phyloP scores from a whole-genome alignment of 2,797 vertebrate species.

The Botia kubotai region DNA sequence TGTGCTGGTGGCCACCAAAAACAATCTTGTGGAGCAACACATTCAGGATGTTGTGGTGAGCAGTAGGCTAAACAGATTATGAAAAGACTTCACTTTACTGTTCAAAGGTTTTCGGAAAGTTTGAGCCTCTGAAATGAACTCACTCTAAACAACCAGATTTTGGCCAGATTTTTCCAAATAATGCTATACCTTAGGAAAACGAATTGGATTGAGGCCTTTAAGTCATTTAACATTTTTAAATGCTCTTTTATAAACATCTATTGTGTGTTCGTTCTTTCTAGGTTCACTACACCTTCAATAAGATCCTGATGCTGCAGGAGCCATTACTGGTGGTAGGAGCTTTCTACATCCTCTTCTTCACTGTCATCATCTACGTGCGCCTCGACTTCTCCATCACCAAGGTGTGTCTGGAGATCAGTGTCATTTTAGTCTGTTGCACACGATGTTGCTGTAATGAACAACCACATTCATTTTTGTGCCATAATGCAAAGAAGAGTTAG shows the following conservation, averaged over 20 bases:
- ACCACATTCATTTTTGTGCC: not conserved
- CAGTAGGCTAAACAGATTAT: not conserved
- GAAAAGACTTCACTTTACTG: not conserved
- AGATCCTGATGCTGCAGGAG: conserved; percentile 98
- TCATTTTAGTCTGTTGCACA: not conserved
- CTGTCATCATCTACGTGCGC: conserved; percentile 96
- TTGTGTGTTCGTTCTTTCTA: conserved; percentile 57
- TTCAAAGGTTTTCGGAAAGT: too few species aligned
- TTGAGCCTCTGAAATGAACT: too few species aligned
- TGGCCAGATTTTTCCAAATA: too few species aligned
- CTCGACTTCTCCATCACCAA: conserved; percentile 99
- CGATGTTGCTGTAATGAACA: not conserved
- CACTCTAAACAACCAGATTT: too few species aligned
- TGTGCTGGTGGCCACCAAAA: conserved; percentile 93
- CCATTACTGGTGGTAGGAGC: conserved; percentile 94
- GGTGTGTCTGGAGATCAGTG: conserved; percentile 74
- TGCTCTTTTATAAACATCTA: too few species aligned
- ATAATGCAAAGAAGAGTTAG: too few species aligned
- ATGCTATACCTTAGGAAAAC: not conserved
- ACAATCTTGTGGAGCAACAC: conserved; percentile 95
- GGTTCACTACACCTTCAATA: conserved; percentile 97
- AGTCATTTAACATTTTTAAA: not conserved
- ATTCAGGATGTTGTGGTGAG: conserved; percentile 97
- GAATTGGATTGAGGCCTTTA: not conserved
- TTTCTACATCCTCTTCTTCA: conserved; percentile 98